Base-by-base conservation (phyloP, 2,888 invertebrate genomes). In the Lithophane ornitopus region DNA sequence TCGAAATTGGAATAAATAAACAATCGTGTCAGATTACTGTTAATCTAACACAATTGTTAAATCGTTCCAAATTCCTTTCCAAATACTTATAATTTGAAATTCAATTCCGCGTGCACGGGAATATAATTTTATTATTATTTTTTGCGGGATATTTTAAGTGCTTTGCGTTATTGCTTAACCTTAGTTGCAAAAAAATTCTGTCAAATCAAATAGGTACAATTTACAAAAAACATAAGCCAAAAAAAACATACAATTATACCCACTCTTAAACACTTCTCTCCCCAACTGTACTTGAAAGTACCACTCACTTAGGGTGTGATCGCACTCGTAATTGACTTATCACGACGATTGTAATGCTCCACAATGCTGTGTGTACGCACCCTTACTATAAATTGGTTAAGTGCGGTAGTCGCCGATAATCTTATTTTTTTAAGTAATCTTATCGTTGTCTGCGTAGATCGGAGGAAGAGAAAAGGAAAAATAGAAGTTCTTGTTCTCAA, bases 261-360 rank as follows among this genome's bases (percentile, higher is more conserved):
- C 3, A 28, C 1, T 7, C 19, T n/a, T 4, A n/a, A 41, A 41
- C 77, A 88, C 82, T 90, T 91, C 82, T 89, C 68, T 70, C 3
- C 69, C 7, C 79, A 67, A 82, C 87, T 75, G 90, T 94, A 93
- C 91, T 41, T 65, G 39, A 66, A 77, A 85, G 86, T 78, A 87
- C 87, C 86, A 86, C 88, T 85, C 88, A 89, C 90, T 91, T 90
- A 92, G 94, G 94, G 95, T 94, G 94, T 93, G 94, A 94, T 88
- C 88, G 76, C 80, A 88, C 93, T 94, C 91, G 91, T 95, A 96
- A 96, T 96, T 95, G 95, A 94, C 95, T 96, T 95, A 95, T 94
- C 94, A 93, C 90, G 91, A 92, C 91, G 90, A 89, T 92, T 91
- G 92, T 91, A 91, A 90, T 88, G 89, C 89, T 89, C 85, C 84